Conservation (phyloP, 2,113 vertebrate genomes). For the Larimichthys crocea region DNA sequence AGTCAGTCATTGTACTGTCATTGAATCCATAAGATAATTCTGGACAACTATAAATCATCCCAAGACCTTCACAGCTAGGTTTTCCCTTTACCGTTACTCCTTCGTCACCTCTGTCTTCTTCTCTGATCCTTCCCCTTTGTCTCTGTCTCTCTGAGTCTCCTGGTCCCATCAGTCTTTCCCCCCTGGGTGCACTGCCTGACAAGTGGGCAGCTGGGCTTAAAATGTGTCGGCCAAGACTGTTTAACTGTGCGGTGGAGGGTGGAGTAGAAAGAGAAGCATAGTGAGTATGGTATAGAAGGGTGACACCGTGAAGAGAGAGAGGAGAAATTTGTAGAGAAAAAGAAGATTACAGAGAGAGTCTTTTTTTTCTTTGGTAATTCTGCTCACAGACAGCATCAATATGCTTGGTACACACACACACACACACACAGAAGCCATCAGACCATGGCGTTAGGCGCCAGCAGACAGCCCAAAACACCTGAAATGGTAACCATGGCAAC, state of each 20-base stretch:
- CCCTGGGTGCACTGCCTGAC: constrained; percentile 24
- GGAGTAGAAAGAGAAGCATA: not conserved
- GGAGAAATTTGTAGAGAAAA: not conserved
- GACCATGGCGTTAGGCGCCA: constrained; percentile 30
- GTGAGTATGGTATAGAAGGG: not conserved
- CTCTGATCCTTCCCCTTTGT: constrained; percentile 19
- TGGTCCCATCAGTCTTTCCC: constrained; percentile 49
- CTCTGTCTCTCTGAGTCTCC: constrained; percentile 27
- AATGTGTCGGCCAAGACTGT: constrained; percentile 7
- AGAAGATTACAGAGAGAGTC: not conserved
- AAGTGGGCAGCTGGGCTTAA: constrained; percentile 26
- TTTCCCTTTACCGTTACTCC: not conserved
- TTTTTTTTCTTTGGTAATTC: constrained; percentile 39
- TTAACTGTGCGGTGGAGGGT: constrained; percentile 6
- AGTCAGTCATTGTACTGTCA: constrained; percentile 2
- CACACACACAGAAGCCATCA: constrained; percentile 39
- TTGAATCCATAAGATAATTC: constrained; percentile 1
- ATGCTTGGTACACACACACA: constrained; percentile 27
- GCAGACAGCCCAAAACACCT: constrained; percentile 63
- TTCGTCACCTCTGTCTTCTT: not conserved
- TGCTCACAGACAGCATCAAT: constrained; percentile 37
- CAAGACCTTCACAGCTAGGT: not conserved
- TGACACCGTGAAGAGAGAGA: not conserved
- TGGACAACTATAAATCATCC: not conserved
- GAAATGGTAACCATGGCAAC: constrained; percentile 71